Base-by-base conservation (phyloP, 2,888 invertebrate genomes). In the Morinoia aosen region DNA sequence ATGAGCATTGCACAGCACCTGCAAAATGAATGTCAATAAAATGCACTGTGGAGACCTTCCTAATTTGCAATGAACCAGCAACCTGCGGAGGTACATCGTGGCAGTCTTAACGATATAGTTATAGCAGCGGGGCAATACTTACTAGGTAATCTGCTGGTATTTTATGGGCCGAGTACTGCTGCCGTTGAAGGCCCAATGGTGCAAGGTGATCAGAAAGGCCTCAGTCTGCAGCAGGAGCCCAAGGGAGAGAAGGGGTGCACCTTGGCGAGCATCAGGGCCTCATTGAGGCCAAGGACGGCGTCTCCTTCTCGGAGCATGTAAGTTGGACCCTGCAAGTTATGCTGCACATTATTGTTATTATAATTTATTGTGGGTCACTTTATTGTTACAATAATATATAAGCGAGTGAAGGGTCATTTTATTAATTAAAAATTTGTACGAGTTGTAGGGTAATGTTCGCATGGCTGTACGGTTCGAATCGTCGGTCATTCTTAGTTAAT, bases 221-320 rank as follows among this genome's bases (percentile, higher is more conserved):
- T 96, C 10, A 97, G 97, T 91, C 97, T 97, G 16, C 97, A 97
- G 11, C 97, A 97, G 58, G 97, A 97, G 33, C 97, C 97, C 11
- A 97, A 97, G 0, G 97, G 97, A 40, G 97, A 97, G 96, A 97
- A 97, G 0, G 97, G 97, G 96, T 97, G 97, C 8, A 97, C 97
- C 96, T 97, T 97, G 56, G 97, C 97, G 97, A 97, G 97, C 97
- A 97, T 97, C 58, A 97, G 96, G 56, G 97, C 97, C 96, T 97
- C 97, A 96, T 97, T 97, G 56, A 97, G 97, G 7, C 97, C 97
- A 91, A 97, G 96, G 12, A 97, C 97, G 40, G 97, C 97, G 76
- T 97, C 97, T 0, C 97, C 97, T 96, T 97, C 97, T 96, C 97
- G 97, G 58, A 97, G 97, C 95, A 97, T 97, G 96, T 97, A 97